Evolutionary conservation across 2,797 vertebrate species (phyloP).

Genomic region (Enteromius mattozi): DNA sequence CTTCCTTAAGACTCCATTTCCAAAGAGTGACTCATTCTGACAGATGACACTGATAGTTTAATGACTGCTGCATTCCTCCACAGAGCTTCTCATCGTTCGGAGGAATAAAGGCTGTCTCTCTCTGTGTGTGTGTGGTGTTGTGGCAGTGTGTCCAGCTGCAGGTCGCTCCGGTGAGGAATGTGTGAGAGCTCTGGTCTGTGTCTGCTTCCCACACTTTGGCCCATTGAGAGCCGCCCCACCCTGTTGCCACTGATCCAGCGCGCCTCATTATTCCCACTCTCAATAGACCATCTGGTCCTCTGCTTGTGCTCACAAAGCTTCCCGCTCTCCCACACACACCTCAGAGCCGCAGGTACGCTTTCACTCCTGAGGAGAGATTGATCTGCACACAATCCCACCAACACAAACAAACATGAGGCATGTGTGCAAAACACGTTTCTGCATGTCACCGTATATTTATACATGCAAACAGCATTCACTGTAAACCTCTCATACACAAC

Average conservation of each 20-base stretch:
- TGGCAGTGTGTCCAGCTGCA: slow-evolving; percentile 61
- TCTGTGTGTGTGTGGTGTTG: background rate
- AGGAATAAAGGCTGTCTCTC: slow-evolving; percentile 36
- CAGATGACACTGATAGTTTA: slow-evolving; percentile 55
- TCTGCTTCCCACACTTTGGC: slow-evolving; percentile 81
- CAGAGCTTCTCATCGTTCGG: slow-evolving; percentile 63
- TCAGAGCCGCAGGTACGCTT: slow-evolving; percentile 52
- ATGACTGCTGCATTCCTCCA: slow-evolving; percentile 63
- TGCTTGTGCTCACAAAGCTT: slow-evolving; percentile 55
- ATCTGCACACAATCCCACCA: slow-evolving; percentile 45
- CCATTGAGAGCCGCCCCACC: slow-evolving; percentile 73
- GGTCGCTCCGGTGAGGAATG: slow-evolving; percentile 69
- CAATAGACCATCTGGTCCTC: slow-evolving; percentile 76
- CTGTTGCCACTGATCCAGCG: slow-evolving; percentile 65
- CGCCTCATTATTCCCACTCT: slow-evolving; percentile 67
- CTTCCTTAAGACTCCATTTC: slow-evolving; percentile 54
- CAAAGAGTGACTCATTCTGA: slow-evolving; percentile 61
- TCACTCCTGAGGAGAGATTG: slow-evolving; percentile 49
- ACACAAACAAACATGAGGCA: slow-evolving; percentile 18
- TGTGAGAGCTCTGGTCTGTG: slow-evolving; percentile 71
- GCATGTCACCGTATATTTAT: slow-evolving; percentile 8
- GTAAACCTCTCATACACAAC: background rate
- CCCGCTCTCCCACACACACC: slow-evolving; percentile 59
- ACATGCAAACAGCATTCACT: background rate
- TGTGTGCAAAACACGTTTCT: background rate